A percentile compares a stretch with the other conserved stretches of the same genome.
Conservation (phyloP, 2,888 invertebrate genomes). For the Andricus quercusramuli region DNA sequence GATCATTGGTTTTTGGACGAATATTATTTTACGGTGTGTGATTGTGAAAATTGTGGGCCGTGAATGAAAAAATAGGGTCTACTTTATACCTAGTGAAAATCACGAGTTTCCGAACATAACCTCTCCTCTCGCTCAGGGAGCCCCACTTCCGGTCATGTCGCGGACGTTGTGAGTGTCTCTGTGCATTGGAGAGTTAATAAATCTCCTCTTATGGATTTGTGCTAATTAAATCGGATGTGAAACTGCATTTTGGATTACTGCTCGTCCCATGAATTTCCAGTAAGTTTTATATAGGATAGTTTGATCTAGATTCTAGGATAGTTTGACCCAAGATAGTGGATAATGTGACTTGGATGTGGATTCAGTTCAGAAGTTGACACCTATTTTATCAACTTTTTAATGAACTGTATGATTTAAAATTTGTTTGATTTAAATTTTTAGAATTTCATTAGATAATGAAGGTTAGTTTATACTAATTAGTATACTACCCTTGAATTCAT, state of each 20-base stretch:
- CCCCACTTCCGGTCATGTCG: neutral
- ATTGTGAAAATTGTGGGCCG: neutral
- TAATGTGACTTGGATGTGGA: neutral
- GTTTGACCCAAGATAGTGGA: neutral
- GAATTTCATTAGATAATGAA: neutral
- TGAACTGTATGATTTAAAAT: too few species aligned
- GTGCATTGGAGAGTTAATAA: neutral
- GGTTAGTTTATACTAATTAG: neutral
- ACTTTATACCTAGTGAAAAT: neutral
- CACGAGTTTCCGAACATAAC: neutral
- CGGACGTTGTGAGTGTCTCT: neutral
- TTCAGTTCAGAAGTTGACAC: neutral
- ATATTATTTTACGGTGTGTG: neutral
- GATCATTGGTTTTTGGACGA: neutral
- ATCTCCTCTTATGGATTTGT: neutral
- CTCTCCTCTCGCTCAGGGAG: neutral
- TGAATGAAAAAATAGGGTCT: neutral
- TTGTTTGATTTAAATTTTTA: too few species aligned
- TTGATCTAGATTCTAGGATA: neutral
- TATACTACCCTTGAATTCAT: neutral
- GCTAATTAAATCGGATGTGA: neutral
- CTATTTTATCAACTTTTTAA: neutral
- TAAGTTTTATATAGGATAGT: slow-evolving; percentile 46
- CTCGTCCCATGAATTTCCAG: slow-evolving; percentile 70
- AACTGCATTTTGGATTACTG: slow-evolving; percentile 57